Percentiles rank a stretch among this genome's conserved stretches.
phyloP scores from a whole-genome alignment of 1,140 invertebrate genomes.

The Euwallacea similis region DNA sequence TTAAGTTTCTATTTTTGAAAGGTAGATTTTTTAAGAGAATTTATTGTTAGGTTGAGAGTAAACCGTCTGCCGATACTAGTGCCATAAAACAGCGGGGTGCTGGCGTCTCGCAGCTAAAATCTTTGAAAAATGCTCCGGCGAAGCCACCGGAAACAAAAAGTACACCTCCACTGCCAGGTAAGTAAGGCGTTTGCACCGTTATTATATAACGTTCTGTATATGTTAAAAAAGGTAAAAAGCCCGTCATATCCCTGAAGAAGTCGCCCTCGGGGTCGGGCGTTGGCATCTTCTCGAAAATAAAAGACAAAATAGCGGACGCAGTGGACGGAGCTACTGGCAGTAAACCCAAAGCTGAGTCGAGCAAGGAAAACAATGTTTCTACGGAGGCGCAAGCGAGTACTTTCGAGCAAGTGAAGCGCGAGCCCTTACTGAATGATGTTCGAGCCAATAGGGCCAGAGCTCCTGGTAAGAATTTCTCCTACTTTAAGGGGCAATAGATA shows the following conservation, averaged over 20 bases:
- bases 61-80: conserved; percentile 28
- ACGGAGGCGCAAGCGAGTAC: conserved; percentile 49
- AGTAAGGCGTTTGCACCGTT: neutral
- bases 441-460: conserved; percentile 62
- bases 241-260: conserved; percentile 63
- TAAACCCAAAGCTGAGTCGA: conserved; percentile 41
- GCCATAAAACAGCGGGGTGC: conserved; percentile 47
- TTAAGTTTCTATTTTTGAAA: neutral
- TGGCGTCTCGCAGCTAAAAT: conserved; percentile 58
- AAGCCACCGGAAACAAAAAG: conserved; percentile 51
- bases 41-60: conserved; percentile 27
- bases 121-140: conserved; percentile 41
- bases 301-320: conserved; percentile 58
- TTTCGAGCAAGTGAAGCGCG: conserved; percentile 65
- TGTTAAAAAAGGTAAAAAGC: conserved; percentile 57
- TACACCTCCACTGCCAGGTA: conserved; percentile 49
- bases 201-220: neutral
- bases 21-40: neutral
- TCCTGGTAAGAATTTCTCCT: conserved; percentile 48
- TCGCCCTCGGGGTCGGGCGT: conserved; percentile 61
- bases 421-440: conserved; percentile 63
- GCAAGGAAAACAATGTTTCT: conserved; percentile 29
- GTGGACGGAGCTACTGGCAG: conserved; percentile 50
- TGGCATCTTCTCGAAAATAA: conserved; percentile 61
- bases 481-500: too few relatives aligned